A percentile compares a stretch with the other conserved stretches of the same genome.
Conservation (phyloP, 2,888 invertebrate species). For the Nectonema munidae region DNA sequence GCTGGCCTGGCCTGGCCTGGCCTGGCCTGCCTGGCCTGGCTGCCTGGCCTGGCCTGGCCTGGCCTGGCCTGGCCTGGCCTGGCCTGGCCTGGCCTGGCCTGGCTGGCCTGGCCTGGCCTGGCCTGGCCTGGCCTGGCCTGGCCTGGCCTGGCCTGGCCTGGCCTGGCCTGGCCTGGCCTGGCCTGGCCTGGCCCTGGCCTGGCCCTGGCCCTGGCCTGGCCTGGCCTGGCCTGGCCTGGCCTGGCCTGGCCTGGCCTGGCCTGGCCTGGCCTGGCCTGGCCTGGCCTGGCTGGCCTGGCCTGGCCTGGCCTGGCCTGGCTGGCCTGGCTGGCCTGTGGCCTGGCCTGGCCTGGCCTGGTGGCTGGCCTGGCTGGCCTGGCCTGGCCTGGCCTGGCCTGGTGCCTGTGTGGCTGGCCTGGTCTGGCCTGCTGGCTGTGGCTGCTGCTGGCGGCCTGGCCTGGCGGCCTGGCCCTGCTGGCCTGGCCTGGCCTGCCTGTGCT, state of each 20-base stretch:
- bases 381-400: slow-evolving; percentile 13
- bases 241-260: slow-evolving; percentile 14
- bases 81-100: slow-evolving; percentile 12
- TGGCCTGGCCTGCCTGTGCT: not conserved
- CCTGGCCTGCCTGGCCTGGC: slow-evolving; percentile 13
- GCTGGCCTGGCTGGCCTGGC: too few relatives aligned
- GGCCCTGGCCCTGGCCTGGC: slow-evolving; percentile 12
- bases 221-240: slow-evolving; percentile 13
- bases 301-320: slow-evolving; percentile 12
- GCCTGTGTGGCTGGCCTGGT: not conserved
- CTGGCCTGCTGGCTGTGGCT: not conserved
- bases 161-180: slow-evolving; percentile 12
- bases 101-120: slow-evolving; percentile 11
- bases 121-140: slow-evolving; percentile 16
- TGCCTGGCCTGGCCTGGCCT: slow-evolving; percentile 13
- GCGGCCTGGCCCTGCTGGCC: not conserved
- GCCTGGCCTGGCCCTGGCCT: slow-evolving; percentile 11
- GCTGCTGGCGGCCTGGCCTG: slow-evolving; percentile 5
- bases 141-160: slow-evolving; percentile 13
- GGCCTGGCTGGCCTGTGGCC: too few relatives aligned
- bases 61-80: slow-evolving; percentile 15
- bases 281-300: slow-evolving; percentile 12
- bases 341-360: too few relatives aligned
- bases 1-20: slow-evolving; percentile 14
- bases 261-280: slow-evolving; percentile 15